Conservation (phyloP, 2,888 invertebrate species). For the Hydrotaea diabolus region DNA sequence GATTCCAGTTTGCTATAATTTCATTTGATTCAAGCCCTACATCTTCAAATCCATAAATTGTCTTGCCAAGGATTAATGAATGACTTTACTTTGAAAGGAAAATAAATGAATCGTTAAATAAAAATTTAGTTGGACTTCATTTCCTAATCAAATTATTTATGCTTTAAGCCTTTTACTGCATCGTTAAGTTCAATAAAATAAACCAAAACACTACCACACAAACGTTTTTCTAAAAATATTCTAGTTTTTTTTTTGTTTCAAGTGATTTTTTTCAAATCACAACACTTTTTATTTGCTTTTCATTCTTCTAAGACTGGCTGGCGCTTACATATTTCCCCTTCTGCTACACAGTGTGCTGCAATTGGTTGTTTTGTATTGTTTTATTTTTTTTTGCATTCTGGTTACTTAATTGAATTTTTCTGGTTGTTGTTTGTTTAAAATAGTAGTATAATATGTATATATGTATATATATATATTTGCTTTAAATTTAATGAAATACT, state of each 20-base stretch:
- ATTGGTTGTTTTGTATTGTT: background rate
- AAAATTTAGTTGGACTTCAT: too few species aligned
- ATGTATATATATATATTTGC: slow-evolving; percentile 20
- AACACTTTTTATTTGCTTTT: background rate
- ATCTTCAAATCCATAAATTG: too few species aligned
- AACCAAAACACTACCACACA: slow-evolving; percentile 57
- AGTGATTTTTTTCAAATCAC: slow-evolving; percentile 9
- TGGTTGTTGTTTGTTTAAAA: slow-evolving; percentile 36
- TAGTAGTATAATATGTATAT: slow-evolving; percentile 49
- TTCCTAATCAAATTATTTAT: too few species aligned
- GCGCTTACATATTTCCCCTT: slow-evolving; percentile 31
- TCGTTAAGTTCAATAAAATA: background rate
- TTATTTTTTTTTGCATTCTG: background rate
- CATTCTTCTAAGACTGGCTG: slow-evolving; percentile 49
- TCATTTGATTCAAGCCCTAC: too few species aligned
- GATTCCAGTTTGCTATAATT: too few species aligned
- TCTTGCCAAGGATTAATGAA: too few species aligned
- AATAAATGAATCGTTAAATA: too few species aligned
- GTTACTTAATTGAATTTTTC: slow-evolving; percentile 6
- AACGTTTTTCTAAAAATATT: slow-evolving; percentile 65
- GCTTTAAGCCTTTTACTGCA: background rate
- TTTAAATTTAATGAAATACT: slow-evolving; percentile 50
- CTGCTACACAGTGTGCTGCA: slow-evolving; percentile 34
- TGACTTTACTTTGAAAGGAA: too few species aligned
- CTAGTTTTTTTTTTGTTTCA: slow-evolving; percentile 8